Evolutionary conservation across 2,797 vertebrate genomes (phyloP).

Genomic region (Centroberyx gerrardi): DNA sequence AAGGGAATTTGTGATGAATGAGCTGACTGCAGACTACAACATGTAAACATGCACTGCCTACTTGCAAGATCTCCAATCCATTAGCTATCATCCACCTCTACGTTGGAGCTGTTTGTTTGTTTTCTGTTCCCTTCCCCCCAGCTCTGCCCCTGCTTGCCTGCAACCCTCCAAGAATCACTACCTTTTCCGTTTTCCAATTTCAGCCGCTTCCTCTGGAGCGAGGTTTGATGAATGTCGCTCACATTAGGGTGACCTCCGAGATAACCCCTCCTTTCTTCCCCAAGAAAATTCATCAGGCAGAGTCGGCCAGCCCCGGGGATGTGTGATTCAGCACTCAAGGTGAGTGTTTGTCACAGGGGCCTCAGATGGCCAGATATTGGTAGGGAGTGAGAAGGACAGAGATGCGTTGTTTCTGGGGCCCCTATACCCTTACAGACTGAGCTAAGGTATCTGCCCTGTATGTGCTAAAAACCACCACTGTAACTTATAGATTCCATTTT

Average conservation of each 20-base stretch:
- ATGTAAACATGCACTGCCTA: constrained; percentile 71
- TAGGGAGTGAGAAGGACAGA: constrained; percentile 61
- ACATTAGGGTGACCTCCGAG: constrained; percentile 84
- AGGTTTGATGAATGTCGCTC: constrained; percentile 86
- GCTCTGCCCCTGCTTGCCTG: constrained; percentile 55
- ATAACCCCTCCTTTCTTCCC: constrained; percentile 84
- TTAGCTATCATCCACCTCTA: constrained; percentile 72
- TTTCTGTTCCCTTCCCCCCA: constrained; percentile 55
- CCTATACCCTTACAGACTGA: constrained; percentile 21
- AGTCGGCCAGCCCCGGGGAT: constrained; percentile 77
- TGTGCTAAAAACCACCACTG: not conserved
- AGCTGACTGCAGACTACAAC: constrained; percentile 70
- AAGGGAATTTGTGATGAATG: constrained; percentile 71
- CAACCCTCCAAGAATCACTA: constrained; percentile 74
- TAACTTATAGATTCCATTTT: not conserved
- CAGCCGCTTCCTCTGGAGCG: constrained; percentile 79
- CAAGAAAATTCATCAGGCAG: constrained; percentile 85
- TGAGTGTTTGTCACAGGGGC: constrained; percentile 87
- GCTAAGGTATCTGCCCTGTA: not conserved
- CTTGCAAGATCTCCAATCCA: constrained; percentile 70
- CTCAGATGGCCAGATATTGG: constrained; percentile 77
- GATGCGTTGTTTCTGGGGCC: constrained; percentile 56
- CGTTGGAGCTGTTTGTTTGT: constrained; percentile 73
- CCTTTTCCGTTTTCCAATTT: constrained; percentile 83
- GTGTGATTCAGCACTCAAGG: constrained; percentile 86